Evolutionary conservation across 35 echinoderm and acorn worm genomes (phyloP).

Genomic region (Hemicentrotus pulcherrimus): DNA sequence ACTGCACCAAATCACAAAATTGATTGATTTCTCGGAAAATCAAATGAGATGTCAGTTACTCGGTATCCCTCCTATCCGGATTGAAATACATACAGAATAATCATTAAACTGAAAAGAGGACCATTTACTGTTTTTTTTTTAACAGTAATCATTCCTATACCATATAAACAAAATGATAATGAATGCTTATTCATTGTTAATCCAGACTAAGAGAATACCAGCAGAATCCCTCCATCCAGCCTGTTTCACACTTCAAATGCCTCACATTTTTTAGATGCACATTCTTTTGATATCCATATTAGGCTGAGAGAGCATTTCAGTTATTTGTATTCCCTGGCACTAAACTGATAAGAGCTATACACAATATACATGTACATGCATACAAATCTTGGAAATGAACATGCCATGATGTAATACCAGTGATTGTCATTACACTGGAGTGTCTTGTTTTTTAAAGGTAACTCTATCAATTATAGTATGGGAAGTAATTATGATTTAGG

Average conservation of each 20-base stretch:
- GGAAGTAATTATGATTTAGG: too few relatives aligned
- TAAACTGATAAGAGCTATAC: neutral
- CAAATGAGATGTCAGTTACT: too few relatives aligned
- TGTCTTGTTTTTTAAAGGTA: too few relatives aligned
- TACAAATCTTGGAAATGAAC: neutral
- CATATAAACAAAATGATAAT: neutral
- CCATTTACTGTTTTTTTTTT: neutral
- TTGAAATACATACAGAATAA: neutral
- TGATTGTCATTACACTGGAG: neutral
- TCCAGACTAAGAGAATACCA: neutral
- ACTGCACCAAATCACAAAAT: too few relatives aligned
- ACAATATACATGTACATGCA: neutral
- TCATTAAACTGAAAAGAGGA: neutral
- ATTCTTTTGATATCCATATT: slow-evolving; percentile 24
- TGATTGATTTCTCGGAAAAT: too few relatives aligned
- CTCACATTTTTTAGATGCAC: slow-evolving; percentile 11
- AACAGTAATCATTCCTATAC: neutral
- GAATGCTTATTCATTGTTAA: neutral
- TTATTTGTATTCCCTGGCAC: neutral
- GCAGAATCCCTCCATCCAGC: neutral
- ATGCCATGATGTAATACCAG: neutral
- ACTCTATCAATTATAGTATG: too few relatives aligned
- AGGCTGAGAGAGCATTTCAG: neutral
- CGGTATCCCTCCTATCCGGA: too few relatives aligned
- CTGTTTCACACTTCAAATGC: slow-evolving; percentile 32